Evolutionary conservation across 2,797 vertebrate species (phyloP), one percentile per base, ranked within the genome.

Genomic region (Pagetopsis macropterus): DNA sequence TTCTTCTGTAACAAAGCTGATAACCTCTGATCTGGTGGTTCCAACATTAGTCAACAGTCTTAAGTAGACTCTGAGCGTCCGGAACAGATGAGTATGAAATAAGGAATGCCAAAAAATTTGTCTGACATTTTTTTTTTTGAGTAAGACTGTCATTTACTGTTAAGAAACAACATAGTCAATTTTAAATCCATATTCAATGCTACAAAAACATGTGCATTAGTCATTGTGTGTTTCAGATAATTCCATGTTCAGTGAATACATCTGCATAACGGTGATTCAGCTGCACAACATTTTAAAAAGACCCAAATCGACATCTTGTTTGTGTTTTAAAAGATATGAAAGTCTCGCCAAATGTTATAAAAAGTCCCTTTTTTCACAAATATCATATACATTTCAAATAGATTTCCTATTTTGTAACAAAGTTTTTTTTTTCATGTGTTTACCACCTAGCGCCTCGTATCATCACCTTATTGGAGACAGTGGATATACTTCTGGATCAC

Each of bases 401-500:
- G 51, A 31, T 52, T 40, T 31, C 1, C 57, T 60, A 45, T 10
- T 46, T 33, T 50, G 1, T 41, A 11, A 50, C 1, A 0, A 37
- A 33, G 2, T 21, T 21, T 21, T 2, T 70, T 3, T 65, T 63
- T 76, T 11, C 41, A 0, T 14, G 0, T 77, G 2, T 79, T 52
- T 45, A 12, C 56, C 19, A 59, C 66, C 3, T 58, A 99, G 97
- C 96, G 55, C 98, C 98, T 46, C 93, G 93, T 27, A 98, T 99
- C 87, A 95, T 93, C 70, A 98, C 96, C 27, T 92, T 96, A 52
- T 88, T 98, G 45, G 98, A 99, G 91, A 99, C 97, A 0, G 89
- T 98, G 70, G 98, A 99, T 40, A 93, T 96, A 0, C 82, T 97
- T 14, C 93, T 96, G 70, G 97, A 98, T 91, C 97, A 99, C 1